phyloP scores from a whole-genome alignment of 2,113 vertebrate genomes.

The Nanger granti region DNA sequence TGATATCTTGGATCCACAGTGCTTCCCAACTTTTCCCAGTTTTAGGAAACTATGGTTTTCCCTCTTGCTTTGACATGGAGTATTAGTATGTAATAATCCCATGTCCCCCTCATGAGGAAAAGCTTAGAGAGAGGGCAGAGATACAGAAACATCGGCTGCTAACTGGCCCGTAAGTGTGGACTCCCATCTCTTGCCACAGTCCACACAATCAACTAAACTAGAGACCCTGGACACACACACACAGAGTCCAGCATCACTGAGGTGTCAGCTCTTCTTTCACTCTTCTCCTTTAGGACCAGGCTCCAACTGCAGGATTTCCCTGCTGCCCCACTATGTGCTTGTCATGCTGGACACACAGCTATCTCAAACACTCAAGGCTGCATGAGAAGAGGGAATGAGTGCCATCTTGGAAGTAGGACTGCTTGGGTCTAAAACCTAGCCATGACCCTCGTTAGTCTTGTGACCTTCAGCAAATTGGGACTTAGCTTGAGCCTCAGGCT shows the following conservation, averaged over 20 bases:
- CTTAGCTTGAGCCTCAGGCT: not conserved
- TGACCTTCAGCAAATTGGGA: not conserved
- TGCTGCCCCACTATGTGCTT: not conserved
- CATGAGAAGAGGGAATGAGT: not conserved
- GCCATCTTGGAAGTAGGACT: not conserved
- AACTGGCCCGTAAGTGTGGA: not conserved
- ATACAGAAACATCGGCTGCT: not conserved
- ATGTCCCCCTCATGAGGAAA: not conserved
- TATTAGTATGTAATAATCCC: not conserved
- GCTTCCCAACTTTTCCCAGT: not conserved
- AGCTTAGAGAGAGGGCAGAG: not conserved
- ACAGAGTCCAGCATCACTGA: not conserved
- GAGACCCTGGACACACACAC: not conserved
- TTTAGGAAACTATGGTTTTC: not conserved
- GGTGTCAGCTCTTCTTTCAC: not conserved
- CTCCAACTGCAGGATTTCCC: not conserved
- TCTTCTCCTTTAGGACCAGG: not conserved
- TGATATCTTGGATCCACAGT: not conserved
- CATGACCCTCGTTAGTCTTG: not conserved
- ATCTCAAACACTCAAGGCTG: not conserved
- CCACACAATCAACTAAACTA: not conserved
- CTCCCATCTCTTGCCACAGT: not conserved
- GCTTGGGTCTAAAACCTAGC: not conserved
- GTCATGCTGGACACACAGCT: not conserved
- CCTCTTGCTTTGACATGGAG: not conserved